Base-by-base conservation (phyloP, 2,113 vertebrate genomes). In the Sander vitreus region DNA sequence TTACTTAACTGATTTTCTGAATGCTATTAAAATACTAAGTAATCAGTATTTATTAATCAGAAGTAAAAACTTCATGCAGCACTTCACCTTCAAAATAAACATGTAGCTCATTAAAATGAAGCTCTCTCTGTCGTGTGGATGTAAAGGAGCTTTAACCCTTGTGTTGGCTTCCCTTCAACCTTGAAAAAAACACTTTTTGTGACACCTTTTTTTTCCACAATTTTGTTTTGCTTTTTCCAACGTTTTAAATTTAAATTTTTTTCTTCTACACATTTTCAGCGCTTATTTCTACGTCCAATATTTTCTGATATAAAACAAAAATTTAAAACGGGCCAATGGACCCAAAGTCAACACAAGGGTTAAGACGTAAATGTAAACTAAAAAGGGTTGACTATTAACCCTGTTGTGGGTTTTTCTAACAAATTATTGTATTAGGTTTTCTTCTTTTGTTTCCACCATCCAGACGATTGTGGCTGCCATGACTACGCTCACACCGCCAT, bases 391-490 rank as follows among this genome's bases (percentile, higher is more conserved):
- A 39, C 9, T 60, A 13, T 60, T 39, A 36, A 51, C 45, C 2
- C 21, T 23, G 8, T 10, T 65, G 18, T 54, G 2, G 11, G 3
- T 18, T 58, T 58, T 55, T 45, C 2, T 53, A n/a, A n/a, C 57
- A 1, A 51, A 25, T 19, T n/a, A 4, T 57, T 65, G 7, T 43
- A 19, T 65, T 36, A 7, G 73, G 27, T 9, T 67, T 76, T 76
- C 45, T 27, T 43, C 21, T 4, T 57, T 10, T 84, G 4, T 23
- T 76, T 10, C 82, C 30, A 81, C 11, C 76, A 87, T 78, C 27
- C 93, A 99, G 98, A 99, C 98, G 67, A 98, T 99, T 84, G 97
- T 99, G 91, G 94, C 97, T 23, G 98, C 98, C 92, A 99, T 99
- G 98, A 96, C 88, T 79, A 96, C 95, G 19, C 96, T 99, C 94